Evolutionary conservation across 2,797 vertebrate genomes (phyloP).

Genomic region (Chelon labrosus): DNA sequence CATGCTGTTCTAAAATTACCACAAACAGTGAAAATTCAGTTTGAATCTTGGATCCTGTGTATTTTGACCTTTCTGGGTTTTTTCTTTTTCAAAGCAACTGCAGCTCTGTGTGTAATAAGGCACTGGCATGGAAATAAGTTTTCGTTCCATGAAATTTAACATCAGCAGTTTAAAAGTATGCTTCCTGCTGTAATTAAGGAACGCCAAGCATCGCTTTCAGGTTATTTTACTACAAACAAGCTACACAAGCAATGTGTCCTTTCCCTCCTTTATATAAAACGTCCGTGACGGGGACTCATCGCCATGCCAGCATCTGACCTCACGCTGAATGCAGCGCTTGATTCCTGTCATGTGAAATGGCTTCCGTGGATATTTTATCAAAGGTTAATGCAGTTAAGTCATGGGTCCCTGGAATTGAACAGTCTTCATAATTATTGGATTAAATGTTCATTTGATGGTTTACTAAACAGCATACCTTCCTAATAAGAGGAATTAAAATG

Average conservation of each 20-base stretch:
- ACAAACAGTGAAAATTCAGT: not conserved
- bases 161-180: not conserved
- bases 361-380: slow-evolving; percentile 43
- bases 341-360: slow-evolving; percentile 57
- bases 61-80: not conserved
- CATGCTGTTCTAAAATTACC: not conserved
- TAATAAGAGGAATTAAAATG: slow-evolving; percentile 21
- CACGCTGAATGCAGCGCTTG: slow-evolving; percentile 15
- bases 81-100: slow-evolving; percentile 16
- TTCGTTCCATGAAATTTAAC: not conserved
- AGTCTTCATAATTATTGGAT: slow-evolving; percentile 42
- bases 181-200: not conserved
- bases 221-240: not conserved
- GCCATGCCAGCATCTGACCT: not conserved
- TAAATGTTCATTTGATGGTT: slow-evolving; percentile 41
- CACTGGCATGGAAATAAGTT: not conserved
- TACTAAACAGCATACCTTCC: slow-evolving; percentile 34
- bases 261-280: not conserved
- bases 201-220: not conserved
- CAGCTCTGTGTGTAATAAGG: not conserved
- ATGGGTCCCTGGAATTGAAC: slow-evolving; percentile 33
- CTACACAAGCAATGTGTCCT: not conserved
- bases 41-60: not conserved
- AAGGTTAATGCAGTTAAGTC: slow-evolving; percentile 46
- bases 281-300: not conserved